Percentiles rank a stretch among this genome's conserved stretches.
phyloP scores from a whole-genome alignment of 2,888 invertebrate genomes.

The Ormyrus nitidulus region DNA sequence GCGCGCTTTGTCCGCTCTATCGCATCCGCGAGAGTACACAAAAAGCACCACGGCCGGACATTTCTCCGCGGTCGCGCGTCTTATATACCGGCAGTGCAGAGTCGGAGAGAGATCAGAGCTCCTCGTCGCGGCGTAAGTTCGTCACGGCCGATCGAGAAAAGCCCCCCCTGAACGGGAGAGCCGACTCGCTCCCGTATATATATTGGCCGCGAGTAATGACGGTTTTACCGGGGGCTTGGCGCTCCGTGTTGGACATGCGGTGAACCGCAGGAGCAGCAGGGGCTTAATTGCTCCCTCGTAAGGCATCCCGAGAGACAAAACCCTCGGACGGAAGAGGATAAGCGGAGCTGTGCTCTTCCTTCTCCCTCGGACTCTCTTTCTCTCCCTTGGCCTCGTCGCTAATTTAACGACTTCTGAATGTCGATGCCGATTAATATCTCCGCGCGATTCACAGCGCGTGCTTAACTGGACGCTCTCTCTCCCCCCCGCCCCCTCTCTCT shows the following conservation, averaged over 20 bases:
- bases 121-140: constrained; percentile 44
- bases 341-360: neutral
- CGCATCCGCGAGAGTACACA: constrained; percentile 15
- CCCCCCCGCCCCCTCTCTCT: neutral
- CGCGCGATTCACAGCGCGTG: constrained; percentile 45
- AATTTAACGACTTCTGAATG: constrained; percentile 58
- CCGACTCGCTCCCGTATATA: constrained; percentile 62
- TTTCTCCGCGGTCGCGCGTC: constrained; percentile 12
- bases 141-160: constrained; percentile 65
- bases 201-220: constrained; percentile 69
- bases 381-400: constrained; percentile 29
- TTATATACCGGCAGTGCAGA: constrained; percentile 52
- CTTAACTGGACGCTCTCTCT: constrained; percentile 22
- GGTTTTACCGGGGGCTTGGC: constrained; percentile 66
- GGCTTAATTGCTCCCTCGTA: constrained; percentile 56
- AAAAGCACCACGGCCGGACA: constrained; percentile 37
- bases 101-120: constrained; percentile 62
- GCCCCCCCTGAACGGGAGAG: constrained; percentile 12
- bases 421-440: constrained; percentile 58
- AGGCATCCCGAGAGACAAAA: constrained; percentile 48
- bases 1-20: constrained; percentile 16
- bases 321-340: constrained; percentile 13
- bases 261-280: constrained; percentile 71
- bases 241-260: constrained; percentile 74
- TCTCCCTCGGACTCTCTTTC: constrained; percentile 8